Conservation (phyloP, 2,888 invertebrate species). For the Sinopyrophorus schimmeli region DNA sequence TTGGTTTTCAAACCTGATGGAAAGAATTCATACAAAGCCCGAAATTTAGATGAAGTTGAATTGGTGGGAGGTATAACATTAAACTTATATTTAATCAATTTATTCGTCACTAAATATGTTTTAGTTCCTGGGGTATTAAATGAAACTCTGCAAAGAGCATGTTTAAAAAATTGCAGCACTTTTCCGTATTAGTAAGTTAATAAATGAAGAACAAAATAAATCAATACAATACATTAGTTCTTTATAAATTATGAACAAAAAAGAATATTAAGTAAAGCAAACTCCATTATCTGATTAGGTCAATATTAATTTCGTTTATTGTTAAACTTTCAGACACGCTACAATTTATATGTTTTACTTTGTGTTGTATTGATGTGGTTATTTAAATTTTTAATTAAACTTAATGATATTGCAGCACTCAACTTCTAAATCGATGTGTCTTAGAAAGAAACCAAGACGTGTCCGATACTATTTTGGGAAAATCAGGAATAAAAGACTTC, state of each 20-base stretch:
- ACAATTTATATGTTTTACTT: no score
- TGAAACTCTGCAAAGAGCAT: slow-evolving; percentile 18
- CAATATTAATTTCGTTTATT: no score
- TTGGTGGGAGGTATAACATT: no score
- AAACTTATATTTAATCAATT: not conserved
- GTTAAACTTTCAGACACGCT: no score
- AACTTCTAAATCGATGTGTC: slow-evolving; percentile 61
- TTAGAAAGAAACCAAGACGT: slow-evolving; percentile 52
- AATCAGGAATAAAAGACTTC: slow-evolving; percentile 58
- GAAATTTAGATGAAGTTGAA: slow-evolving; percentile 1
- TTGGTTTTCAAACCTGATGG: slow-evolving; percentile 20
- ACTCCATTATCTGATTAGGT: no score
- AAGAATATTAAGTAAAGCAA: no score
- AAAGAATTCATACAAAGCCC: slow-evolving; percentile 9
- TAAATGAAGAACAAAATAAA: not conserved
- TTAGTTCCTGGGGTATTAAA: slow-evolving; percentile 17
- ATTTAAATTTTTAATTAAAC: no score
- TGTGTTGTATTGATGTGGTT: no score
- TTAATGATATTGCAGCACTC: no score
- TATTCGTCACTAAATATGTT: slow-evolving; percentile 2
- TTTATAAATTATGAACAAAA: no score
- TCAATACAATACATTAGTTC: no score
- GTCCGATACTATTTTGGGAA: slow-evolving; percentile 55
- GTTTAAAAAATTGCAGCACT: slow-evolving; percentile 22
- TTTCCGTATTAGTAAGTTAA: slow-evolving; percentile 20